Conservation (phyloP, 2,113 vertebrate species). For the Phyllostomus hastatus region DNA sequence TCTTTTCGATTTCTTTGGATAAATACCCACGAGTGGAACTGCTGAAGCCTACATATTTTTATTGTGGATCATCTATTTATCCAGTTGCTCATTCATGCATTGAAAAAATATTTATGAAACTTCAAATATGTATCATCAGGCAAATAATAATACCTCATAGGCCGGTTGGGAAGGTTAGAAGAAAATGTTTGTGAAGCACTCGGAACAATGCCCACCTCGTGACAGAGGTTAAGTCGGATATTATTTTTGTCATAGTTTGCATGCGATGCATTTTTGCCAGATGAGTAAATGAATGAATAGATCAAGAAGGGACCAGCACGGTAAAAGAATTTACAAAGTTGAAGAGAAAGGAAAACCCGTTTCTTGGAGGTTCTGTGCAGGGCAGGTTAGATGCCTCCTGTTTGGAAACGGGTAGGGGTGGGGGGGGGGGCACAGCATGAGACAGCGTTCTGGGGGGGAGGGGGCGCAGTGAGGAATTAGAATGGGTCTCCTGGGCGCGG, state of each 20-base stretch:
- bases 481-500: no score
- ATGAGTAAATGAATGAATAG: background rate
- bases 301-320: background rate
- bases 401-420: background rate
- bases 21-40: background rate
- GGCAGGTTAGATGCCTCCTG: background rate
- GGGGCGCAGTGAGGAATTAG: no score
- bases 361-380: background rate
- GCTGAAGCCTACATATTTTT: background rate
- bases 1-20: background rate
- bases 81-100: background rate
- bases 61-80: background rate
- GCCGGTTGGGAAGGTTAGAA: background rate
- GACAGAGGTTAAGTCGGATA: background rate
- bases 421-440: fast-evolving
- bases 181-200: background rate
- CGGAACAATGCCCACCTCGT: background rate
- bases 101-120: background rate
- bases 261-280: background rate
- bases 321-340: background rate
- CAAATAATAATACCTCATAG: background rate
- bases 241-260: background rate
- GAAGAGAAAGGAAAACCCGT: background rate
- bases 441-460: background rate
- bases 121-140: background rate